These are phyloP conservation scores for Sitophilus oryzae DNA, from an alignment of 1,140 invertebrate genomes.

Conservation along the genomic window DNA sequence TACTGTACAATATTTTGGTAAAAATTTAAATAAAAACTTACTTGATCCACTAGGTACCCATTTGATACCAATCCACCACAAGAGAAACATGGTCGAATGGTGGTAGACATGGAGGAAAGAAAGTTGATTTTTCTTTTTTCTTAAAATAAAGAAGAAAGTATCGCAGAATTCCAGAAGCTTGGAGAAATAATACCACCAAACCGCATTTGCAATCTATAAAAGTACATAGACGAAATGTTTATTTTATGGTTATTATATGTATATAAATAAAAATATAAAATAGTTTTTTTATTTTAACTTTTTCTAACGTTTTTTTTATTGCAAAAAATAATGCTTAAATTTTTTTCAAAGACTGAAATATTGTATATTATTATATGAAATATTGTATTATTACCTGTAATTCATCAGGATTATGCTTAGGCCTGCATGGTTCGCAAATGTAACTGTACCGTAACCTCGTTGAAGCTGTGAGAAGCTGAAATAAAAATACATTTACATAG, in stretches of 20 bases:
- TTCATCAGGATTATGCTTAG: slow-evolving; percentile 75
- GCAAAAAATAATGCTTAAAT: not conserved
- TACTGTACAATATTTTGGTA: too few relatives aligned
- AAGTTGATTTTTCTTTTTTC: slow-evolving; percentile 82
- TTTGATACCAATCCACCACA: slow-evolving; percentile 96
- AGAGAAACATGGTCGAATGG: slow-evolving; percentile 84
- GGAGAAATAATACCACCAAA: slow-evolving; percentile 97
- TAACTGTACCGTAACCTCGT: slow-evolving; percentile 78
- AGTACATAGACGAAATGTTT: slow-evolving; percentile 4
- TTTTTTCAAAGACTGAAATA: not conserved
- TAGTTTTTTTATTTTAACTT: too few relatives aligned
- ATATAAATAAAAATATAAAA: slow-evolving; percentile 4
- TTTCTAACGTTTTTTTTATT: too few relatives aligned
- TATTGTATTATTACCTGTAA: slow-evolving; percentile 57
- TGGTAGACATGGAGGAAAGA: slow-evolving; percentile 90
- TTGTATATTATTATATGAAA: not conserved
- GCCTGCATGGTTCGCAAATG: slow-evolving; percentile 81
- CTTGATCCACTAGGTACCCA: slow-evolving; percentile 93
- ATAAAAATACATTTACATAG: slow-evolving; percentile 23
- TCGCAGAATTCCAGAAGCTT: slow-evolving; percentile 92
- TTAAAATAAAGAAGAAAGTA: slow-evolving; percentile 84
- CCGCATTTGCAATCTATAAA: slow-evolving; percentile 77
- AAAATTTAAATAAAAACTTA: slow-evolving; percentile 50
- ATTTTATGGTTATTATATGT: not conserved
- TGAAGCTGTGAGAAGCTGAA: slow-evolving; percentile 67